Conservation (phyloP, 2,888 invertebrate genomes). For the Crossocerus cetratus region DNA sequence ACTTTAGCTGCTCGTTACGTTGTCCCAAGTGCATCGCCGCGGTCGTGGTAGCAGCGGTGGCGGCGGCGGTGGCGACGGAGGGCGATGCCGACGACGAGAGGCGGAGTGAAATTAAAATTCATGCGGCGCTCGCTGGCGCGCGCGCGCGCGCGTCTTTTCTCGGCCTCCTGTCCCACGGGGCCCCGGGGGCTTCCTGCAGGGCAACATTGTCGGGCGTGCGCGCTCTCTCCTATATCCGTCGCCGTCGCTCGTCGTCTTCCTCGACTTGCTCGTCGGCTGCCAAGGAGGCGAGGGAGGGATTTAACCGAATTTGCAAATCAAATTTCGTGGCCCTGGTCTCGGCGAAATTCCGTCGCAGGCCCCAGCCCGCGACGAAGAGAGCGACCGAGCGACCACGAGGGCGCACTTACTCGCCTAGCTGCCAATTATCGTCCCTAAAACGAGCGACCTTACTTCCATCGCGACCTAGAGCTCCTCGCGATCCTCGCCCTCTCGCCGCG, state of each 20-base stretch:
- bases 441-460: constrained; percentile 56
- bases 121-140: too few species aligned
- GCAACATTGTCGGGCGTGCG: constrained; percentile 55
- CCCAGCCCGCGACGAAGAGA: constrained; percentile 30
- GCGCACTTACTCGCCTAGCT: constrained; percentile 59
- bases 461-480: too few species aligned
- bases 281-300: constrained; percentile 58
- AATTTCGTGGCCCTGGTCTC: constrained; percentile 65
- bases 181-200: constrained; percentile 52
- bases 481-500: constrained; percentile 30
- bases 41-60: neutral
- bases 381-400: constrained; percentile 15
- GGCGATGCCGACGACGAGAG: constrained; percentile 43
- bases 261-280: constrained; percentile 15
- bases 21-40: constrained; percentile 61
- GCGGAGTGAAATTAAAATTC: constrained; percentile 72
- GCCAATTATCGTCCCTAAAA: constrained; percentile 70
- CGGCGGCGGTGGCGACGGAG: neutral
- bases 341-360: constrained; percentile 61
- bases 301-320: constrained; percentile 74
- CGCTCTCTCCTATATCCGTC: constrained; percentile 39
- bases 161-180: constrained; percentile 68
- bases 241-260: constrained; percentile 9
- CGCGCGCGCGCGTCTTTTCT: constrained; percentile 70
- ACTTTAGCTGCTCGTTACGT: constrained; percentile 71